A percentile compares a stretch with the other conserved stretches of the same genome.
Conservation (phyloP, 2,888 invertebrate species). For the Ophion ventricosus region DNA sequence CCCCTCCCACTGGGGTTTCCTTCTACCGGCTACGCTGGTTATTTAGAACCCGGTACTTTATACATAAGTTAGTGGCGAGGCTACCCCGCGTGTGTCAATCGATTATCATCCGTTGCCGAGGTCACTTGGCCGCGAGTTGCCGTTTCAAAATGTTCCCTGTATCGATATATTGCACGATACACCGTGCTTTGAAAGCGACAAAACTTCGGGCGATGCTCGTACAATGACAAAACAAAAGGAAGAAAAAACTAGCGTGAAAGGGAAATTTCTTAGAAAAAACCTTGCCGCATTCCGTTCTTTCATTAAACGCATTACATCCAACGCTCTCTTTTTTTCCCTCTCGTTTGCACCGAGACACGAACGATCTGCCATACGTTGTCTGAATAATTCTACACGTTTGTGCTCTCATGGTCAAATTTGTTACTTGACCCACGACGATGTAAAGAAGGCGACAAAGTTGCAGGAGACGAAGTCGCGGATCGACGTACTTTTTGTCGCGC, state of each 20-base stretch:
- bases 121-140: conserved; percentile 55
- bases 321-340: conserved; percentile 14
- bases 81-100: conserved; percentile 67
- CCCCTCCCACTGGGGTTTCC: not conserved
- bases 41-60: conserved; percentile 67
- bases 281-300: not conserved
- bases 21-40: conserved; percentile 56
- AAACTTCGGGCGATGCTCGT: conserved; percentile 7
- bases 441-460: no score
- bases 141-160: conserved; percentile 25
- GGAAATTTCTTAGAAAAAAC: conserved; percentile 39
- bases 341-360: not conserved
- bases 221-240: conserved; percentile 24
- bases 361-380: no score
- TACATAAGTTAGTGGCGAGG: conserved; percentile 66
- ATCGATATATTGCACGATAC: conserved; percentile 12
- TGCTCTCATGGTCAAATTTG: no score
- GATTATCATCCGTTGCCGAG: conserved; percentile 66
- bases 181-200: not conserved
- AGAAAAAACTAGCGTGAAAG: not conserved
- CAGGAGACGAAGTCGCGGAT: no score
- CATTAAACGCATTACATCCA: conserved; percentile 18
- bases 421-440: no score
- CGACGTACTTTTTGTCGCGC: no score
- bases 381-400: no score